phyloP scores from a whole-genome alignment of 1,140 invertebrate genomes.

The Drosophila sulfurigaster region DNA sequence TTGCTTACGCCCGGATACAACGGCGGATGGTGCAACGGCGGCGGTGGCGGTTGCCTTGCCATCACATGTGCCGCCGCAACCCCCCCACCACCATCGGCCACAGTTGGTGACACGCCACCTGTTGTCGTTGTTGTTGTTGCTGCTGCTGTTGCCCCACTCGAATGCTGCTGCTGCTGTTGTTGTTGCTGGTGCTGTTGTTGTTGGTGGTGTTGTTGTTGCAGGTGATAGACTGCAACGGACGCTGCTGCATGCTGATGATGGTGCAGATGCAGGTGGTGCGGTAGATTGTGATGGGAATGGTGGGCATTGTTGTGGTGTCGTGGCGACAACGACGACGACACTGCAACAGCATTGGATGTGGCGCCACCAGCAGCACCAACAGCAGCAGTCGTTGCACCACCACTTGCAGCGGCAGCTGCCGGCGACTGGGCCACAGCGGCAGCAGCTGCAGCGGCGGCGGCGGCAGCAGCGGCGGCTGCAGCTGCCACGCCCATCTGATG shows the following conservation, averaged over 20 bases:
- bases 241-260: slow-evolving; percentile 56
- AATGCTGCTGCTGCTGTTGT: slow-evolving; percentile 54
- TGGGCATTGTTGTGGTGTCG: slow-evolving; percentile 42
- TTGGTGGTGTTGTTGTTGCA: slow-evolving; percentile 63
- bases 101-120: slow-evolving; percentile 39
- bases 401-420: slow-evolving; percentile 24
- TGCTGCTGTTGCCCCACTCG: slow-evolving; percentile 52
- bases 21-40: slow-evolving; percentile 72
- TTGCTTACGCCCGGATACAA: slow-evolving; percentile 82
- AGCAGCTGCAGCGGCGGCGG: slow-evolving; percentile 33
- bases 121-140: slow-evolving; percentile 53
- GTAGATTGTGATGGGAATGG: slow-evolving; percentile 71
- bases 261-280: slow-evolving; percentile 66
- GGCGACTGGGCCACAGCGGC: slow-evolving; percentile 18
- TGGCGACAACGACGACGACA: slow-evolving; percentile 30
- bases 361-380: slow-evolving; percentile 22
- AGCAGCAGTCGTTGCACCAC: slow-evolving; percentile 12
- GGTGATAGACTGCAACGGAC: slow-evolving; percentile 63
- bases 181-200: slow-evolving; percentile 58
- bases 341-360: slow-evolving; percentile 16
- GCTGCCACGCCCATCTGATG: slow-evolving; percentile 43
- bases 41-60: slow-evolving; percentile 44
- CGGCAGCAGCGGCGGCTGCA: slow-evolving; percentile 30
- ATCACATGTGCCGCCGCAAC: slow-evolving; percentile 25
- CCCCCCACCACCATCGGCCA: slow-evolving; percentile 34